phyloP scores from a whole-genome alignment of 1,140 invertebrate genomes.

The Drosophila sucinea region DNA sequence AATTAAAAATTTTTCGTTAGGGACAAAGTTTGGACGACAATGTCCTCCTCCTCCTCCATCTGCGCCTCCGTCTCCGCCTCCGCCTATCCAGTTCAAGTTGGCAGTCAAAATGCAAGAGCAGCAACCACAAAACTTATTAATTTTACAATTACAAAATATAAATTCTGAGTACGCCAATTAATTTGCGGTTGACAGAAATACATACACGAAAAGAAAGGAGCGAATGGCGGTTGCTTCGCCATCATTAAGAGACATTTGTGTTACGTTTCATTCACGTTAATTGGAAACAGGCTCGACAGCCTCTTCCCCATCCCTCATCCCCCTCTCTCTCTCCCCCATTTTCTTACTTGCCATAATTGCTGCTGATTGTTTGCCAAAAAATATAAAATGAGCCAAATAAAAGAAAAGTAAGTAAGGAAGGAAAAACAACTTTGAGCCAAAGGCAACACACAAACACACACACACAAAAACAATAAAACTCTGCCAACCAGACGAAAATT shows the following conservation, averaged over 20 bases:
- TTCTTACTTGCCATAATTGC: slow-evolving; percentile 62
- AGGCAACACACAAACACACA: slow-evolving; percentile 8
- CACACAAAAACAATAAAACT: background rate
- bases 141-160: slow-evolving; percentile 78
- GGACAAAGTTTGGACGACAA: background rate
- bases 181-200: slow-evolving; percentile 76
- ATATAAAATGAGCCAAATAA: slow-evolving; percentile 22
- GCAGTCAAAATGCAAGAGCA: slow-evolving; percentile 45
- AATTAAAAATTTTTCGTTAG: slow-evolving; percentile 71
- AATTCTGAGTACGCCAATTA: slow-evolving; percentile 76
- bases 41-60: background rate
- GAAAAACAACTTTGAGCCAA: slow-evolving; percentile 12
- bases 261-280: slow-evolving; percentile 61
- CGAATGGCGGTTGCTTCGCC: slow-evolving; percentile 24
- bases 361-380: slow-evolving; percentile 74
- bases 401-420: slow-evolving; percentile 22
- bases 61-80: background rate
- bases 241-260: slow-evolving; percentile 68
- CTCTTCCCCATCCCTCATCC: slow-evolving; percentile 8
- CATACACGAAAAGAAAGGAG: slow-evolving; percentile 40
- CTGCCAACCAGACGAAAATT: slow-evolving; percentile 14
- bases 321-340: slow-evolving; percentile 2
- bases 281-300: slow-evolving; percentile 45
- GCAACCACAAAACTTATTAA: slow-evolving; percentile 67
- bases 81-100: slow-evolving; percentile 18